phyloP scores from a whole-genome alignment of 2,888 invertebrate species.

The Aplocera efformata region DNA sequence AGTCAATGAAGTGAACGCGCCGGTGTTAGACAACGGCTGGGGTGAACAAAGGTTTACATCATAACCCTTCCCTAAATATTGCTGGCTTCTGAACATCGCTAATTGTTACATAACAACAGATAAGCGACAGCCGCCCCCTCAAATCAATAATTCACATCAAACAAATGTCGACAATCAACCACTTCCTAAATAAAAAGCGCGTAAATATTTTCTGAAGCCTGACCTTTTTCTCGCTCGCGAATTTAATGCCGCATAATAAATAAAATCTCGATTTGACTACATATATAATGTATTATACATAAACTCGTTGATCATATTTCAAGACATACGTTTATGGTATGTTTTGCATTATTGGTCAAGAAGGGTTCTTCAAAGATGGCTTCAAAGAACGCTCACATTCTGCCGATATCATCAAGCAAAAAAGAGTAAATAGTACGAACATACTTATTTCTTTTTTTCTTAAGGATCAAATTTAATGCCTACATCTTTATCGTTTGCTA shows the following conservation, averaged over 20 bases:
- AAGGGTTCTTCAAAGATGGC: too few relatives aligned
- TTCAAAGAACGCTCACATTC: too few relatives aligned
- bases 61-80: conserved; percentile 59
- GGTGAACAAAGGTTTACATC: conserved; percentile 50
- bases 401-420: too few relatives aligned
- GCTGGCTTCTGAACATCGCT: conserved; percentile 46
- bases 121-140: conserved; percentile 18
- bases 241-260: conserved; percentile 22
- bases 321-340: conserved; percentile 7
- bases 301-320: conserved; percentile 17
- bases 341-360: too few relatives aligned
- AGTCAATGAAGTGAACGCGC: conserved; percentile 51
- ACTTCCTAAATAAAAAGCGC: conserved; percentile 10
- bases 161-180: conserved; percentile 1
- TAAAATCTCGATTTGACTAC: conserved; percentile 11
- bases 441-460: too few relatives aligned
- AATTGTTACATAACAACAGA: conserved; percentile 45
- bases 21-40: conserved; percentile 43
- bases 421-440: too few relatives aligned
- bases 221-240: conserved; percentile 13
- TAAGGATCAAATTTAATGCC: too few relatives aligned
- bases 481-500: too few relatives aligned
- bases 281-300: conserved; percentile 8
- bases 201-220: conserved; percentile 7
- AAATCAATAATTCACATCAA: conserved; percentile 11